A percentile compares a stretch with the other conserved stretches of the same genome.
Evolutionary conservation across 2,797 vertebrate genomes (phyloP).

Genomic region (Aeoliscus strigatus): DNA sequence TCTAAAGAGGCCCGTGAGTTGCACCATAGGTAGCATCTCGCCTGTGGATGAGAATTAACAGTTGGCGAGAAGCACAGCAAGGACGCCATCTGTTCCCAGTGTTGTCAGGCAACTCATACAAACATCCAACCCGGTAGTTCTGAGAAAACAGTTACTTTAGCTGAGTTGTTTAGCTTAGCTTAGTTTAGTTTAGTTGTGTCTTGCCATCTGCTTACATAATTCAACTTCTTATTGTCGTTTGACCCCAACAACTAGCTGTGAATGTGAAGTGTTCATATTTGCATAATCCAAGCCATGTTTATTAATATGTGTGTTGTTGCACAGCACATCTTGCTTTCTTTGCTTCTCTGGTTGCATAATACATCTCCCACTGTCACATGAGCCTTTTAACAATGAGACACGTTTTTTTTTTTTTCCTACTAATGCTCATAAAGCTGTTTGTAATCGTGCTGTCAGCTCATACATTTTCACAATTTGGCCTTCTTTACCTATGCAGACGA

Average conservation of each 20-base stretch:
- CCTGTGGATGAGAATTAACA: slow-evolving; percentile 44
- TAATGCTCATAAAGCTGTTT: background rate
- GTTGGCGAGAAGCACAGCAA: slow-evolving; percentile 47
- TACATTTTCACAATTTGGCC: background rate
- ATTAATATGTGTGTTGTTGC: slow-evolving; percentile 26
- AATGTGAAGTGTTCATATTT: slow-evolving; percentile 26
- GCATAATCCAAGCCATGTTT: slow-evolving; percentile 32
- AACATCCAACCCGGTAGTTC: slow-evolving; percentile 32
- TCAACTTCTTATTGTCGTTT: slow-evolving; percentile 10
- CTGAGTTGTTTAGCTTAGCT: slow-evolving; percentile 12
- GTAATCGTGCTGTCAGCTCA: background rate
- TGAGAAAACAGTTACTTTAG: slow-evolving; percentile 22
- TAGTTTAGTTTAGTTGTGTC: slow-evolving; percentile 17
- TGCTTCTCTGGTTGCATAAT: slow-evolving; percentile 19
- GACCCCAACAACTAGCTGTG: slow-evolving; percentile 31
- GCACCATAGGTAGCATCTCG: slow-evolving; percentile 28
- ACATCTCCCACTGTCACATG: slow-evolving; percentile 2
- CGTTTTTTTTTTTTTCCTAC: background rate
- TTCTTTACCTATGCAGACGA: slow-evolving; percentile 89
- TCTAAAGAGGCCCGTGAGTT: slow-evolving; percentile 1
- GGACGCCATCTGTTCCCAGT: slow-evolving; percentile 57
- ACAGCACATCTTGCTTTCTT: slow-evolving; percentile 15
- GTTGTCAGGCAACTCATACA: slow-evolving; percentile 38
- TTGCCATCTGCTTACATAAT: slow-evolving; percentile 42
- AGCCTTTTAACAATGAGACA: background rate